Percentiles rank a stretch among this genome's conserved stretches.
Conservation (phyloP, 1,140 invertebrate genomes). For the Aphelinus certus region DNA sequence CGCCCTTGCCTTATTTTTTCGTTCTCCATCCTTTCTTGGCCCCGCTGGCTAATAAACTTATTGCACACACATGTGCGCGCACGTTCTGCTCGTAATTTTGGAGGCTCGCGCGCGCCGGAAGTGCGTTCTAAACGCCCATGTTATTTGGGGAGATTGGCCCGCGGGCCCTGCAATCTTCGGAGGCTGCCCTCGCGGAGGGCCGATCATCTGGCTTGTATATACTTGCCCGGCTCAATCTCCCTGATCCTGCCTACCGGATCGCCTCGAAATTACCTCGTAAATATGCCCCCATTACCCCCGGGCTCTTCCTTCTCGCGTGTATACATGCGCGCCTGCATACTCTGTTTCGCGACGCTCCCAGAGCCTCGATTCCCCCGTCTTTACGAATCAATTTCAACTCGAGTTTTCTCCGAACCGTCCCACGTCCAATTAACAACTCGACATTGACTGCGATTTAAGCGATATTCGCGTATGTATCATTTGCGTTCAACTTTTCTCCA, state of each 20-base stretch:
- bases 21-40: too few species aligned
- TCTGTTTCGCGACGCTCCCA: too few species aligned
- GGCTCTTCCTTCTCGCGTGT: neutral
- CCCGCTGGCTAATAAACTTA: constrained; percentile 26
- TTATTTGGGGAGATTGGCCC: constrained; percentile 36
- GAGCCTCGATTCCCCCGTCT: too few species aligned
- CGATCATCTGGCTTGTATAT: neutral
- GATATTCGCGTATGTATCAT: too few species aligned
- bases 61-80: neutral
- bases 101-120: constrained; percentile 33
- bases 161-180: constrained; percentile 17
- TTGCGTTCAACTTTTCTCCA: too few species aligned
- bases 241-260: constrained; percentile 20
- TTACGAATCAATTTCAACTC: too few species aligned
- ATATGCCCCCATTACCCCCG: constrained; percentile 41
- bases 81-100: constrained; percentile 16
- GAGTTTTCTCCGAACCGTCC: too few species aligned
- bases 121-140: constrained; percentile 40
- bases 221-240: neutral
- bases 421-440: too few species aligned
- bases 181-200: constrained; percentile 12
- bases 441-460: too few species aligned
- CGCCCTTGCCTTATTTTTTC: neutral
- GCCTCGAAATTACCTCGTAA: constrained; percentile 50
- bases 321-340: neutral